Evolutionary conservation across 2,888 invertebrate genomes (phyloP).

Genomic region (Chloroclystis v-ata): DNA sequence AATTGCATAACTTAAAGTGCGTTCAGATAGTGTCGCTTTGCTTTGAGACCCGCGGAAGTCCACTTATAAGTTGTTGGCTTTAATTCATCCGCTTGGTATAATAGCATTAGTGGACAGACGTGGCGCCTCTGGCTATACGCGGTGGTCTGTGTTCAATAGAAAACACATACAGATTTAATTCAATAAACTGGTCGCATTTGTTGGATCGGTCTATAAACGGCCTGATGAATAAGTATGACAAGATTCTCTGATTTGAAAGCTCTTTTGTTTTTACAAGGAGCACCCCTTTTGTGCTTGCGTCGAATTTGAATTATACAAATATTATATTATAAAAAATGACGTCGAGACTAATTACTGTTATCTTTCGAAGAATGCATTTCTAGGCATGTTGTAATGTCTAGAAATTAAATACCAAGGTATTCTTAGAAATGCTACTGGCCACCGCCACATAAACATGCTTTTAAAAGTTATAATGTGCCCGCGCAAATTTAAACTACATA

Average conservation of each 20-base stretch:
- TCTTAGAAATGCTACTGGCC: too few relatives aligned
- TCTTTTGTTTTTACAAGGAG: conserved; percentile 6
- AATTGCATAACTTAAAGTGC: neutral
- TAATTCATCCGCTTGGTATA: conserved; percentile 35
- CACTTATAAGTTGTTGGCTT: conserved; percentile 23
- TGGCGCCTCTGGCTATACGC: conserved; percentile 34
- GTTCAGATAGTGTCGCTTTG: conserved; percentile 1
- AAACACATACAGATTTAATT: conserved; percentile 20
- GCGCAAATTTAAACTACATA: too few relatives aligned
- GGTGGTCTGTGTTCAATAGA: conserved; percentile 19
- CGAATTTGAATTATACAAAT: too few relatives aligned
- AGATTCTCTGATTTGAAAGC: conserved; percentile 20
- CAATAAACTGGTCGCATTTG: conserved; percentile 16
- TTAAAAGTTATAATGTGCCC: too few relatives aligned
- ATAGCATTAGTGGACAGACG: conserved; percentile 34
- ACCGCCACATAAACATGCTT: too few relatives aligned
- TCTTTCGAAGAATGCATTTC: too few relatives aligned
- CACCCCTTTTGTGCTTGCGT: neutral
- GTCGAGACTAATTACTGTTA: too few relatives aligned
- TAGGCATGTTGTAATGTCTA: too few relatives aligned
- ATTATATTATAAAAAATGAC: too few relatives aligned
- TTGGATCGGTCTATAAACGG: conserved; percentile 13
- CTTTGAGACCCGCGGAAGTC: conserved; percentile 2
- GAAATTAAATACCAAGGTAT: too few relatives aligned
- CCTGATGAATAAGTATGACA: conserved; percentile 10